Evolutionary conservation across 2,888 invertebrate species (phyloP).

Genomic region (Scaptomyza parva): DNA sequence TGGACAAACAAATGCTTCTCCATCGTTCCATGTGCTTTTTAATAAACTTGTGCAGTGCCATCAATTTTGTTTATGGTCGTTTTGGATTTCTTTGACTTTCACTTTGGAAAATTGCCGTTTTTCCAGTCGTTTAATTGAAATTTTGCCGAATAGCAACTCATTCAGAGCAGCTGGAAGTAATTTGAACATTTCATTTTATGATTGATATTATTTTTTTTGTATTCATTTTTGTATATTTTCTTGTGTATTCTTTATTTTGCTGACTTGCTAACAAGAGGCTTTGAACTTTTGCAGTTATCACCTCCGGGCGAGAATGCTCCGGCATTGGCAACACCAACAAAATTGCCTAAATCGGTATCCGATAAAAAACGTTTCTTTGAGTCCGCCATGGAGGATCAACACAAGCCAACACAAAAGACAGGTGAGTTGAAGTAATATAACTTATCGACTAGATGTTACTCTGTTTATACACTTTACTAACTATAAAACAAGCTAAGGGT

Average conservation of each 20-base stretch:
- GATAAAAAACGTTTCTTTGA: slow-evolving; percentile 98
- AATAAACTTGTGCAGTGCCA: slow-evolving; percentile 75
- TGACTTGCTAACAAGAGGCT: slow-evolving; percentile 51
- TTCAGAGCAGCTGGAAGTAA: slow-evolving; percentile 26
- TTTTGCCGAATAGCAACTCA: slow-evolving; percentile 4
- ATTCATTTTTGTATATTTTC: slow-evolving; percentile 15
- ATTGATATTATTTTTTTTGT: slow-evolving; percentile 34
- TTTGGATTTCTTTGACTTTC: slow-evolving; percentile 61
- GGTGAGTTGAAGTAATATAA: slow-evolving; percentile 88
- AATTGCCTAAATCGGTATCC: slow-evolving; percentile 93
- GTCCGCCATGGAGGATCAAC: slow-evolving; percentile 96
- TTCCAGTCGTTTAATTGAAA: slow-evolving; percentile 61
- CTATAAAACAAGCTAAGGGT: neutral
- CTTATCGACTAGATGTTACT: no score
- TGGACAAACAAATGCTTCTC: slow-evolving; percentile 27
- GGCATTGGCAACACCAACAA: slow-evolving; percentile 87
- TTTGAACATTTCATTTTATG: slow-evolving; percentile 23
- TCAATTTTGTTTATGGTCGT: slow-evolving; percentile 79
- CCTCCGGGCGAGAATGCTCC: slow-evolving; percentile 46
- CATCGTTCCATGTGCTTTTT: slow-evolving; percentile 61
- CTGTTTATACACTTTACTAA: neutral
- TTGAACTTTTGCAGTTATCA: slow-evolving; percentile 68
- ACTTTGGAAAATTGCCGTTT: slow-evolving; percentile 53
- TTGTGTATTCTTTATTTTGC: slow-evolving; percentile 24
- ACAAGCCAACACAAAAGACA: slow-evolving; percentile 93